Evolutionary conservation across 1,140 invertebrate genomes (phyloP).

Genomic region (Augochlora pura): DNA sequence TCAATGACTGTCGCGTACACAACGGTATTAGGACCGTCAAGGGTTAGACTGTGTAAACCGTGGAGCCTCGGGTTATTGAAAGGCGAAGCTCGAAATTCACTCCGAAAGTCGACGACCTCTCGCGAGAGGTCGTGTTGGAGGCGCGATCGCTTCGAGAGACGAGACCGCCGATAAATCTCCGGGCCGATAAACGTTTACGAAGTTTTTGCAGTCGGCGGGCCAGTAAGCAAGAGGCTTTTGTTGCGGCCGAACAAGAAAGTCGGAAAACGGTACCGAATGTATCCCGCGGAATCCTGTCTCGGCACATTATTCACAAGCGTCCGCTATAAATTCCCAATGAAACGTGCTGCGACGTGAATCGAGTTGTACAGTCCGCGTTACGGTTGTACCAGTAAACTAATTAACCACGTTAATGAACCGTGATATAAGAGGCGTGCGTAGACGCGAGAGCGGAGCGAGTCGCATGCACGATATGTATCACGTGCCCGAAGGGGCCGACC

Average conservation of each 20-base stretch:
- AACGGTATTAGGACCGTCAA: too few relatives aligned
- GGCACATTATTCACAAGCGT: slow-evolving; percentile 32
- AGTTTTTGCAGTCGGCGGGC: too few relatives aligned
- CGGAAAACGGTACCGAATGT: not conserved
- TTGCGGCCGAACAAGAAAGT: not conserved
- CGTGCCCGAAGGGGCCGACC: slow-evolving; percentile 20
- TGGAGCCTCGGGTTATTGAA: too few relatives aligned
- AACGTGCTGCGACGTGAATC: slow-evolving; percentile 34
- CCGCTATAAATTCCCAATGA: slow-evolving; percentile 44
- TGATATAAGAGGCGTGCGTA: slow-evolving; percentile 51
- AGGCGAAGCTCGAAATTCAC: too few relatives aligned
- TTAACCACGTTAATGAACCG: slow-evolving; percentile 57
- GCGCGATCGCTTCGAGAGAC: too few relatives aligned
- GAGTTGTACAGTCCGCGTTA: slow-evolving; percentile 38
- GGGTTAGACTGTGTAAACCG: too few relatives aligned
- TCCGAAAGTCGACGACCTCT: too few relatives aligned
- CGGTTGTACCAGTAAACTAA: slow-evolving; percentile 54
- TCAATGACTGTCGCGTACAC: too few relatives aligned
- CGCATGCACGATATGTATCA: slow-evolving; percentile 26
- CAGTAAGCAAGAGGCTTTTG: not conserved
- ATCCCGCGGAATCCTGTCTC: not conserved
- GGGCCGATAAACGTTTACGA: too few relatives aligned
- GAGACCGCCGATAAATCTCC: not conserved
- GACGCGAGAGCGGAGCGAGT: slow-evolving; percentile 3
- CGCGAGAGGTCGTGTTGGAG: too few relatives aligned